Percentiles rank a stretch among this genome's conserved stretches.
Conservation (phyloP, 2,888 invertebrate genomes). For the Cremastinae sp. region DNA sequence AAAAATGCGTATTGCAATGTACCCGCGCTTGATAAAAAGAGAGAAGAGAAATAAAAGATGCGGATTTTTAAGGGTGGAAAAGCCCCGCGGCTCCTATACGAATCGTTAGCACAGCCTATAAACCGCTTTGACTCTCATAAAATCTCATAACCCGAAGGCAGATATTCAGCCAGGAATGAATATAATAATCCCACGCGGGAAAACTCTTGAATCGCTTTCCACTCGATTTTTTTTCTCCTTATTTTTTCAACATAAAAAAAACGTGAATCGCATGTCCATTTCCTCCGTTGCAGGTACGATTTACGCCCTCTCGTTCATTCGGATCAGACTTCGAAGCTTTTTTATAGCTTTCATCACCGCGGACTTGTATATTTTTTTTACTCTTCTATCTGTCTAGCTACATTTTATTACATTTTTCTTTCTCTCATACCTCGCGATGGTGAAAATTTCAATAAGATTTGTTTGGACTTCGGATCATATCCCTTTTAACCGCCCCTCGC, state of each 20-base stretch:
- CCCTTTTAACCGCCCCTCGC: constrained; percentile 54
- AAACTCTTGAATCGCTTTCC: constrained; percentile 36
- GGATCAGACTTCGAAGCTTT: constrained; percentile 2
- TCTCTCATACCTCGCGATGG: constrained; percentile 63
- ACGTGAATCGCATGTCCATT: not conserved
- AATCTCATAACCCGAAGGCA: constrained; percentile 78
- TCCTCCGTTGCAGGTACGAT: not conserved
- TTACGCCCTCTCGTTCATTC: constrained; percentile 21
- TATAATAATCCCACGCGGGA: constrained; percentile 59
- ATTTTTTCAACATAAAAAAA: constrained; percentile 2
- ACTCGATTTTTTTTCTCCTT: too few species aligned
- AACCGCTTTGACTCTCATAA: constrained; percentile 78
- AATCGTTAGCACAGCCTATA: constrained; percentile 62
- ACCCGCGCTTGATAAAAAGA: constrained; percentile 5
- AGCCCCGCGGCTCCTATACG: constrained; percentile 22
- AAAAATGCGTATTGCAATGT: constrained; percentile 17
- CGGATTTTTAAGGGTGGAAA: constrained; percentile 31
- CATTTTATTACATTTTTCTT: constrained; percentile 27
- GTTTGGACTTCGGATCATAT: constrained; percentile 76
- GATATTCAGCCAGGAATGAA: constrained; percentile 53
- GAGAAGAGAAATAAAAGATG: constrained; percentile 43
- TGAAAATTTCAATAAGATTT: constrained; percentile 75
- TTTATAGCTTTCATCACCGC: constrained; percentile 9
- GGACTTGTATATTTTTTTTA: constrained; percentile 9
- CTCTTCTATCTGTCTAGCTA: constrained; percentile 14